A percentile compares a stretch with the other conserved stretches of the same genome.
These are phyloP conservation scores for Adoxophyes honmai DNA, from an alignment of 1,140 invertebrate species.

Conservation along the genomic window DNA sequence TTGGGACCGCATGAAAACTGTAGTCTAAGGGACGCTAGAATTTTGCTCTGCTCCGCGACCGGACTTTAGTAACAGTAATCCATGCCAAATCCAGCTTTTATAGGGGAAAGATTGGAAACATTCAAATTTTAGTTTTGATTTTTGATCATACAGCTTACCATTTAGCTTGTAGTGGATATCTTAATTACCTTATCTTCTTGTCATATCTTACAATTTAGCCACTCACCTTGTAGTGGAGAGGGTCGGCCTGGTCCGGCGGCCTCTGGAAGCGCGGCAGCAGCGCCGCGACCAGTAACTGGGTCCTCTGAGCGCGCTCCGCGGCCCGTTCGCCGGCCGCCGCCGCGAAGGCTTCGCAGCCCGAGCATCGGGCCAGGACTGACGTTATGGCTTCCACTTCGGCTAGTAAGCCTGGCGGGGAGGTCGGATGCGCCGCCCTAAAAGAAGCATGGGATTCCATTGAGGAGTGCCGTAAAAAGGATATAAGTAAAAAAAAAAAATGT, in stretches of 20 bases:
- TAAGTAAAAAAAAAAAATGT: too few relatives aligned
- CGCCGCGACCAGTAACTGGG: conserved; percentile 84
- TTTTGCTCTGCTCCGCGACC: too few relatives aligned
- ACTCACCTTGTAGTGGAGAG: conserved; percentile 39
- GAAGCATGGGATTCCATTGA: too few relatives aligned
- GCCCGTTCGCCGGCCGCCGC: conserved; percentile 34
- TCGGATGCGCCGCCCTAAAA: conserved; percentile 82
- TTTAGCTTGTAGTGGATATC: neutral
- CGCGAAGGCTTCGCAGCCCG: conserved; percentile 73
- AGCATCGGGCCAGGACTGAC: conserved; percentile 87
- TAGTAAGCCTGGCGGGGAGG: conserved; percentile 79
- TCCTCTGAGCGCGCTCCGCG: conserved; percentile 46
- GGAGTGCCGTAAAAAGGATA: too few relatives aligned
- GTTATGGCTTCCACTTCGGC: conserved; percentile 86
- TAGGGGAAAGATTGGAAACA: too few relatives aligned
- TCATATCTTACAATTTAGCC: neutral
- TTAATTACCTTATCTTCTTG: too few relatives aligned
- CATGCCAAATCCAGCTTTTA: too few relatives aligned
- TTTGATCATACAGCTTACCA: neutral
- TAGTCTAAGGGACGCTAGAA: too few relatives aligned
- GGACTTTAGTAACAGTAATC: too few relatives aligned
- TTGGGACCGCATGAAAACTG: too few relatives aligned
- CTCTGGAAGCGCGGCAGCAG: conserved; percentile 82
- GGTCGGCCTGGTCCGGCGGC: conserved; percentile 22
- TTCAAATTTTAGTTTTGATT: too few relatives aligned